phyloP scores from a whole-genome alignment of 2,797 vertebrate species.

The Anabas testudineus region DNA sequence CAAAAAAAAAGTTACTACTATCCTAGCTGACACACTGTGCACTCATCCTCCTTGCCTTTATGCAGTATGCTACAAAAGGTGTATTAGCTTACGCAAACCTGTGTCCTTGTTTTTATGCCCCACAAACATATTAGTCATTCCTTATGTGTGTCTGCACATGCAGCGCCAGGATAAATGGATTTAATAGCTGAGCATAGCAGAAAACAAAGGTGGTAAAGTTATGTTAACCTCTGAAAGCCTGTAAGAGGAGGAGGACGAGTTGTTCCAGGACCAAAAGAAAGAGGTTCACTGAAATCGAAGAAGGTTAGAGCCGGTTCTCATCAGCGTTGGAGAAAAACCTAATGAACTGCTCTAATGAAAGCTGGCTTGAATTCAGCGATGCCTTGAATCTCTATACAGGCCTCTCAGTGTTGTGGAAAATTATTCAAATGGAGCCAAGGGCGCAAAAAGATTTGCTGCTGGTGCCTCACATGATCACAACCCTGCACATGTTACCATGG shows the following conservation, averaged over 20 bases:
- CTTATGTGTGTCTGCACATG: conserved; percentile 31
- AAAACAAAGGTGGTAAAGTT: background rate
- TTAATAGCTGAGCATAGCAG: background rate
- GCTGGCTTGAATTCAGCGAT: background rate
- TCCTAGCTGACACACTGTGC: background rate
- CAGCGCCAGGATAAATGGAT: conserved; percentile 24
- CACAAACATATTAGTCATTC: background rate
- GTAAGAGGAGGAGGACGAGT: conserved; percentile 9
- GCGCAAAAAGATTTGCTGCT: conserved; percentile 36
- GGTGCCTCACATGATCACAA: conserved; percentile 65
- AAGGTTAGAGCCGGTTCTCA: background rate
- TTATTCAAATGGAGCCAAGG: conserved; percentile 14
- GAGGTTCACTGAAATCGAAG: background rate
- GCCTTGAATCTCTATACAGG: background rate
- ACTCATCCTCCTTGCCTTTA: background rate
- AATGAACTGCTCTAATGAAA: no score
- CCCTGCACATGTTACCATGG: conserved; percentile 62
- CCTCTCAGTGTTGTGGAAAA: conserved; percentile 15
- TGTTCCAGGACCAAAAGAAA: background rate
- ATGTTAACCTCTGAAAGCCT: background rate
- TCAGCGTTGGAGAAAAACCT: no score
- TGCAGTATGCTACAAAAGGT: background rate
- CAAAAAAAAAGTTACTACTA: background rate
- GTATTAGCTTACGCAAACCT: background rate
- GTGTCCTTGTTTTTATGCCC: conserved; percentile 5